Evolutionary conservation across 2,797 vertebrate genomes (phyloP), one percentile per base, ranked within the genome.

Genomic region (Sebastes diploproa): DNA sequence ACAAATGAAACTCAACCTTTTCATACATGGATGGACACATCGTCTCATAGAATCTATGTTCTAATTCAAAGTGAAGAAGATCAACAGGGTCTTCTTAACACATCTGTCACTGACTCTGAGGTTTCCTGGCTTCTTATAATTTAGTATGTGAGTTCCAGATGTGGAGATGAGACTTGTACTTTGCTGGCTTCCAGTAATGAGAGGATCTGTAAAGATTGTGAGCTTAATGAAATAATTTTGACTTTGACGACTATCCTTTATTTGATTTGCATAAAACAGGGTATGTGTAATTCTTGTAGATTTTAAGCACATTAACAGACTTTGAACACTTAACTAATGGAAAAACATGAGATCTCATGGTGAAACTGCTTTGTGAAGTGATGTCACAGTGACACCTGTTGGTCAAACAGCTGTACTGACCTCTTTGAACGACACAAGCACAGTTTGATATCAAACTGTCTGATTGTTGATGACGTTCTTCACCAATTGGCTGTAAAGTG

Each of bases 381-480:
- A 38, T n/a, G 50, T 42, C 62, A 81, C 78, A 86, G 84, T 52
- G 89, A 71, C 86, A 50, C 68, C 86, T 87, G 68, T 20, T 78
- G 84, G 84, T 75, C 58, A 67, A 36, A 82, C n/a, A 2, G 2
- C 32, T 36, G 72, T 2, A 82, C 75, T 90, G 59, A 70, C 14
- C 36, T 7, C 10, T n/a, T 63, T 13, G 23, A 22, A 14, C 2
- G 0, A 58, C 27, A 22, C 20, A 2, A 1, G 2, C 22, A 14
- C 32, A 13, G 30, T 14, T 22, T 14, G n/a, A 12, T 55, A 1
- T 18, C 42, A 46, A 46, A 46, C 8, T 14, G 11, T 32, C 11
- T 34, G 16, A 6, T 9, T 69, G 2, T 46, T 58, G 6, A 14
- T 23, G 7, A 18, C 29, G 2, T 54, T 38, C 42, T 10, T 10